These are phyloP conservation scores for Parus major DNA, from an alignment of 2,113 vertebrate genomes.

Conservation along the genomic window DNA sequence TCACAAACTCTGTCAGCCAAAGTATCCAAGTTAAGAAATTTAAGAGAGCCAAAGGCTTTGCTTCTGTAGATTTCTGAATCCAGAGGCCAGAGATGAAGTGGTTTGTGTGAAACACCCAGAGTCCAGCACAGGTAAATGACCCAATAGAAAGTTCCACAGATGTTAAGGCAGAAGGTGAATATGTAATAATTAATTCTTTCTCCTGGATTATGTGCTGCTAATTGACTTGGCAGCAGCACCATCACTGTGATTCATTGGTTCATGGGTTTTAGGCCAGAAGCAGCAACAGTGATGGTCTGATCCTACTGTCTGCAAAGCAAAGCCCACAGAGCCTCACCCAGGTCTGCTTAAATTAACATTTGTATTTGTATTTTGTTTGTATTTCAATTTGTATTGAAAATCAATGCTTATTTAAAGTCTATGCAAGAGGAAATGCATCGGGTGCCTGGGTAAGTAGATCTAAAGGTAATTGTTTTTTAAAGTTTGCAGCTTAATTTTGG, in stretches of 20 bases:
- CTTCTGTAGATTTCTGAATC: background rate
- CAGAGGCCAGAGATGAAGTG: background rate
- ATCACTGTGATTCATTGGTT: background rate
- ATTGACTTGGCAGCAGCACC: background rate
- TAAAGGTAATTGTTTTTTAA: background rate
- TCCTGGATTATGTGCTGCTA: background rate
- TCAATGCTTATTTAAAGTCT: background rate
- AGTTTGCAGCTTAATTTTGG: background rate
- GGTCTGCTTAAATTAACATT: background rate
- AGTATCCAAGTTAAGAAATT: background rate
- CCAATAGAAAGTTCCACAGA: background rate
- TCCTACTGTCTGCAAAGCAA: background rate
- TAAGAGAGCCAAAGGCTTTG: background rate
- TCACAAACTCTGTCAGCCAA: background rate
- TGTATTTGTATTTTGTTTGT: too few species aligned
- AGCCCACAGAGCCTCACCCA: background rate
- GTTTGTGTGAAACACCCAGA: background rate
- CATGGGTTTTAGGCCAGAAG: constrained; percentile 1
- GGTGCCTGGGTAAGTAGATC: background rate
- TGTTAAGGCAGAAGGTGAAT: constrained; percentile 16
- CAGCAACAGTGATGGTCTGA: background rate
- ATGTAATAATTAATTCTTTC: constrained; percentile 13
- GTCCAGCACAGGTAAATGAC: background rate
- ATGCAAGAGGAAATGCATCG: background rate
- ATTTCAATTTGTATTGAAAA: background rate